Evolutionary conservation across 2,113 vertebrate genomes (phyloP), one percentile per base, ranked within the genome.

Genomic region (Albula glossodonta): DNA sequence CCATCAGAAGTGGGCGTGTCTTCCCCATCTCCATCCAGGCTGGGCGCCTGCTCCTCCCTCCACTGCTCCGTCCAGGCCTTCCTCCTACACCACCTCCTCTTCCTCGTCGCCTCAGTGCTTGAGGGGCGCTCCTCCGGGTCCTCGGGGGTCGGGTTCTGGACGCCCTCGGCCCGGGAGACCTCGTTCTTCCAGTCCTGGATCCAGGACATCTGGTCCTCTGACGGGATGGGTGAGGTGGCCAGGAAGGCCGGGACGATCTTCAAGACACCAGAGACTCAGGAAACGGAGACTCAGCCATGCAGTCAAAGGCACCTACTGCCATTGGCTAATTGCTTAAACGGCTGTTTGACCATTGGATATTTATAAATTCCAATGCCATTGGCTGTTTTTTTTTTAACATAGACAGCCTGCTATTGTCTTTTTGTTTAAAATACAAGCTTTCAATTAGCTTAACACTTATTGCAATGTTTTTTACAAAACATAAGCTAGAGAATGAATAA

Each of bases 201-300:
- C 94, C 96, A 97, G 92, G 99, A 98, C 90, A 99, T 95, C 86
- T 98, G 96, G 90, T 96, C 96, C 89, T 98, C 98, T 0, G 97
- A 98, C 48, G 97, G 96, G 89, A 99, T 99, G 41, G 98, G 98
- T 25, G 98, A 99, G 52, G 98, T 99, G 89, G 97, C 98, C 90
- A 99, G 93, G 89, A 99, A 96, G 77, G 98, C 96, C 50, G 98
- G 98, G 88, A 99, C 96, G 41, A 96, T 94, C 93, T 99, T 97
- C 97, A 97, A 70, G 78, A 85, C 63, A 51, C 41, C 52, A 70
- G 78, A 70, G 17, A 57, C 5, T 84, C 19, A 53, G 81, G 52
- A 51, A 10, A 80, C 19, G 41, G 48, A 48, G 31, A 9, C 10
- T 25, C 25, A 63, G 78, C 63, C 80, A 19, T 22, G 53, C 6